Evolutionary conservation across 2,888 invertebrate species (phyloP).

Genomic region (Netelia melanura): DNA sequence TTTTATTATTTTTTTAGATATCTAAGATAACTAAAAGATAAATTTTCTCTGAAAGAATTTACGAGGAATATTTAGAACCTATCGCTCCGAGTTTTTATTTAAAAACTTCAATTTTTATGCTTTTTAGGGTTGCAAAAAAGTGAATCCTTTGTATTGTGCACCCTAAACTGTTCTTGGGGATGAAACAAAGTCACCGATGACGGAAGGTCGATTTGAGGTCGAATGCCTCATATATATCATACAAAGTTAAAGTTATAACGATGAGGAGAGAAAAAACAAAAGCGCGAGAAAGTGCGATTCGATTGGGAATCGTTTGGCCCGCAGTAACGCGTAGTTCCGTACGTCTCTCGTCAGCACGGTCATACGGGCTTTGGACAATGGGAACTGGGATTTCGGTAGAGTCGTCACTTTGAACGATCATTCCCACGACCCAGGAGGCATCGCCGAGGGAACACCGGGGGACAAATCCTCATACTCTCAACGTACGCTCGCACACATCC

Average conservation of each 20-base stretch:
- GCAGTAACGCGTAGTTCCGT: neutral
- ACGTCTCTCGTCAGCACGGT: neutral
- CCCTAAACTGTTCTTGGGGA: too few relatives aligned
- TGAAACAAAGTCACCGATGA: too few relatives aligned
- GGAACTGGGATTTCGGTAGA: slow-evolving; percentile 14
- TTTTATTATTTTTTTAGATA: too few relatives aligned
- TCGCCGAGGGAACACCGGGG: slow-evolving; percentile 6
- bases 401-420: slow-evolving; percentile 45
- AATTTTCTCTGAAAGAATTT: too few relatives aligned
- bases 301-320: slow-evolving; percentile 17
- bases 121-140: too few relatives aligned
- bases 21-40: too few relatives aligned
- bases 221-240: neutral
- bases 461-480: slow-evolving; percentile 16
- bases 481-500: neutral
- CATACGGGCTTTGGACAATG: slow-evolving; percentile 33
- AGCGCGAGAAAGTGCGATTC: slow-evolving; percentile 2
- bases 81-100: too few relatives aligned
- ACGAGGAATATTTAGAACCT: too few relatives aligned
- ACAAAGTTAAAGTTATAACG: neutral
- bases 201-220: too few relatives aligned
- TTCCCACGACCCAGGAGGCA: neutral
- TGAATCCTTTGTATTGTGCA: too few relatives aligned
- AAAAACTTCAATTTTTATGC: too few relatives aligned
- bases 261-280: neutral